Conservation (phyloP, 2,113 vertebrate genomes). For the Cavia aperea region DNA sequence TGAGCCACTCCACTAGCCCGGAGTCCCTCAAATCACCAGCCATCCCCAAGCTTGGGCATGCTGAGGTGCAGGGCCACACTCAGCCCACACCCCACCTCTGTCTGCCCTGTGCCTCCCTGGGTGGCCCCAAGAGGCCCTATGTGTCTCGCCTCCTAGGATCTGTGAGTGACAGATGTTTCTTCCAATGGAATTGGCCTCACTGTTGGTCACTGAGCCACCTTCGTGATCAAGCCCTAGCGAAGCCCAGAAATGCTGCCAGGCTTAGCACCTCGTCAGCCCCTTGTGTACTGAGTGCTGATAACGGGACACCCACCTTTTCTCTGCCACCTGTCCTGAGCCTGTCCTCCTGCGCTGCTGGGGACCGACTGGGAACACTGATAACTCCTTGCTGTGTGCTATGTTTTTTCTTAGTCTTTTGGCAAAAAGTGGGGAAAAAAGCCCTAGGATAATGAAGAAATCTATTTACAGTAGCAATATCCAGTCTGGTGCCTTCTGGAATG, state of each 20-base stretch:
- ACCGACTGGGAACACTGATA: conserved; percentile 53
- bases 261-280: background rate
- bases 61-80: fast-evolving
- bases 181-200: fast-evolving
- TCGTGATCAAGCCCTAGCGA: fast-evolving
- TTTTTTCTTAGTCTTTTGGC: conserved; percentile 63
- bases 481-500: conserved; percentile 68
- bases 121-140: fast-evolving
- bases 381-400: conserved; percentile 65
- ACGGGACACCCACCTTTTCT: fast-evolving
- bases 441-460: conserved; percentile 72
- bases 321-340: background rate
- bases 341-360: background rate
- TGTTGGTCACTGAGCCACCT: fast-evolving
- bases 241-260: background rate
- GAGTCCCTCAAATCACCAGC: fast-evolving
- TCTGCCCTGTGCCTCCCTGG: background rate
- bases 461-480: conserved; percentile 67
- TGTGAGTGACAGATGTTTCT: background rate
- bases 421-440: conserved; percentile 28
- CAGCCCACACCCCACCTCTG: fast-evolving
- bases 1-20: fast-evolving
- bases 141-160: fast-evolving
- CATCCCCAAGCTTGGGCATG: fast-evolving
- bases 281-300: background rate